A percentile compares a stretch with the other conserved stretches of the same genome.
These are phyloP conservation scores for Oxytorus armatus DNA, from an alignment of 2,888 invertebrate genomes.

Conservation along the genomic window DNA sequence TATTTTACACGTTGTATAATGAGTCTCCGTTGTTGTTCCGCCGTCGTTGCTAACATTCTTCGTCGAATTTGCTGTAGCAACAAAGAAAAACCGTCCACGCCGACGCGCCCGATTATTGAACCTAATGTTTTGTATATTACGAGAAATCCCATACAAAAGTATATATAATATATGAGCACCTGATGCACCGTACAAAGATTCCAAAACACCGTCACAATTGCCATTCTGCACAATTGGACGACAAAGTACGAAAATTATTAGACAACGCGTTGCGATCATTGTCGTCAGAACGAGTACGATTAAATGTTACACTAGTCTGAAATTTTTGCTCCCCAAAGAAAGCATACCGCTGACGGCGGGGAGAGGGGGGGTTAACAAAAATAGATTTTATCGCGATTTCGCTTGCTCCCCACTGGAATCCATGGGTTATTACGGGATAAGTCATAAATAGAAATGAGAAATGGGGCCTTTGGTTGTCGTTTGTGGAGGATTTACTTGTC, in stretches of 20 bases:
- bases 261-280: constrained; percentile 32
- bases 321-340: constrained; percentile 30
- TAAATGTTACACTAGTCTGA: constrained; percentile 28
- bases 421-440: constrained; percentile 12
- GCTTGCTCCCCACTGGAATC: constrained; percentile 29
- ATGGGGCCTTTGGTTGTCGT: too few species aligned
- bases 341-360: constrained; percentile 1
- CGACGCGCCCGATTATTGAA: background rate
- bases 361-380: constrained; percentile 42
- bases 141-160: too few species aligned
- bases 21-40: constrained; percentile 79
- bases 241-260: constrained; percentile 21
- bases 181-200: constrained; percentile 17
- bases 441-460: background rate
- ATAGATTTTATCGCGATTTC: constrained; percentile 59
- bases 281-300: constrained; percentile 5
- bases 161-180: constrained; percentile 40
- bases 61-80: constrained; percentile 42
- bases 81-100: background rate
- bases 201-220: constrained; percentile 24
- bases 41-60: constrained; percentile 51
- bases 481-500: too few species aligned
- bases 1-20: constrained; percentile 82
- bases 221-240: constrained; percentile 19
- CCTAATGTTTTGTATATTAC: background rate